Evolutionary conservation across 1,140 invertebrate genomes (phyloP).

Genomic region (Tetramorium parvispinum): DNA sequence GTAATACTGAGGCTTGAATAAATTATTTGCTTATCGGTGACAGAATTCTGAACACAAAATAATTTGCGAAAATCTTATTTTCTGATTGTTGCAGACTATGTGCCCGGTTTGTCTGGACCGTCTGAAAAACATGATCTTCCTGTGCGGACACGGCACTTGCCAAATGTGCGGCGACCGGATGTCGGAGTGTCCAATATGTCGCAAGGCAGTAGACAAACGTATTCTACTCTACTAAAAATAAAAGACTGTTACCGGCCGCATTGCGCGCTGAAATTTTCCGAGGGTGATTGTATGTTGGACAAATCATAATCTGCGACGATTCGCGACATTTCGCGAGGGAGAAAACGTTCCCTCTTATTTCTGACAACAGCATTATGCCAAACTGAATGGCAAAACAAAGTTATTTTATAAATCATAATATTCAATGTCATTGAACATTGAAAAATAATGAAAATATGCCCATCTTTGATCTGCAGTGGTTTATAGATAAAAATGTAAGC

Average conservation of each 20-base stretch:
- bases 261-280: not conserved
- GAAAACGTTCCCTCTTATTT: constrained; percentile 4
- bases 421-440: not conserved
- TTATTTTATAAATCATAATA: constrained; percentile 3
- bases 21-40: not conserved
- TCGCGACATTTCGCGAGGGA: not conserved
- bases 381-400: not conserved
- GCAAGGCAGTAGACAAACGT: constrained; percentile 97
- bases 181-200: constrained; percentile 98
- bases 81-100: constrained; percentile 92
- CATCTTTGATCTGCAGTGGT: not conserved
- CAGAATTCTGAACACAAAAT: not conserved
- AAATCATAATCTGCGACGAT: constrained; percentile 15
- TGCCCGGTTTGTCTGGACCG: constrained; percentile 99
- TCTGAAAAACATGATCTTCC: constrained; percentile 99
- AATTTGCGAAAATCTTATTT: not conserved
- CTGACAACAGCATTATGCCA: not conserved
- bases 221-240: constrained; percentile 93
- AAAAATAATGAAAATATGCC: not conserved
- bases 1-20: not conserved
- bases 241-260: not conserved
- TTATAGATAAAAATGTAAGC: constrained; percentile 1
- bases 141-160: constrained; percentile 98
- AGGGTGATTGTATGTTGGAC: not conserved
- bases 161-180: constrained; percentile 99